phyloP scores from a whole-genome alignment of 2,888 invertebrate species.

The Epirrhoe tristata region DNA sequence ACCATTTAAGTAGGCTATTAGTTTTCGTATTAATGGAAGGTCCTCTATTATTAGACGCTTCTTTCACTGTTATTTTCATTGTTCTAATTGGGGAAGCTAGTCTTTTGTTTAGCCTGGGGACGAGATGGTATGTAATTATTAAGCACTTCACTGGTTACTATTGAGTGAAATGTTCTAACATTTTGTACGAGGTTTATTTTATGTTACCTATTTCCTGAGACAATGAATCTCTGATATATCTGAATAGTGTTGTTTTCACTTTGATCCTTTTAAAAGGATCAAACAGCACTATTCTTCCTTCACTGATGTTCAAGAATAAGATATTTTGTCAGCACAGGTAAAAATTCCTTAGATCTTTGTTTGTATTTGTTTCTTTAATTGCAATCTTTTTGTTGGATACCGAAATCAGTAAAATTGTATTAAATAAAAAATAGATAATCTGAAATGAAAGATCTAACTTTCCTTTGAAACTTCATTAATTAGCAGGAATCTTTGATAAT shows the following conservation, averaged over 20 bases:
- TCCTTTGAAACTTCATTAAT: background rate
- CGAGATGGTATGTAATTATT: constrained; percentile 40
- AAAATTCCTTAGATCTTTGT: too few relatives aligned
- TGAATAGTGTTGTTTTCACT: too few relatives aligned
- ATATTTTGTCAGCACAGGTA: too few relatives aligned
- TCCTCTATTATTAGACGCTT: constrained; percentile 46
- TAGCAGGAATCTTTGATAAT: background rate
- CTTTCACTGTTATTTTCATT: constrained; percentile 48
- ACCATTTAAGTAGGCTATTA: constrained; percentile 64
- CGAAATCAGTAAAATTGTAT: background rate
- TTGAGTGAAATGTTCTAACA: constrained; percentile 30
- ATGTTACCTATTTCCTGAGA: constrained; percentile 2
- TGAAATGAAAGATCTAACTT: background rate
- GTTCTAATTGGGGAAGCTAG: constrained; percentile 45
- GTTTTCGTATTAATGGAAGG: constrained; percentile 60
- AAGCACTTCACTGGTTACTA: constrained; percentile 25
- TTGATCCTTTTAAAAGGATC: too few relatives aligned
- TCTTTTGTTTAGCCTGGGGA: constrained; percentile 45
- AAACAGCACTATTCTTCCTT: too few relatives aligned
- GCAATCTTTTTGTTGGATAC: background rate
- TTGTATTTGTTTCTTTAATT: too few relatives aligned
- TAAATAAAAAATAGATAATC: background rate
- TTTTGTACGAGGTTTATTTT: constrained; percentile 21
- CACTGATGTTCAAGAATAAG: too few relatives aligned
- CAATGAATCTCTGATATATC: too few relatives aligned